Evolutionary conservation across 2,113 vertebrate genomes (phyloP).

Genomic region (Mirounga angustirostris): DNA sequence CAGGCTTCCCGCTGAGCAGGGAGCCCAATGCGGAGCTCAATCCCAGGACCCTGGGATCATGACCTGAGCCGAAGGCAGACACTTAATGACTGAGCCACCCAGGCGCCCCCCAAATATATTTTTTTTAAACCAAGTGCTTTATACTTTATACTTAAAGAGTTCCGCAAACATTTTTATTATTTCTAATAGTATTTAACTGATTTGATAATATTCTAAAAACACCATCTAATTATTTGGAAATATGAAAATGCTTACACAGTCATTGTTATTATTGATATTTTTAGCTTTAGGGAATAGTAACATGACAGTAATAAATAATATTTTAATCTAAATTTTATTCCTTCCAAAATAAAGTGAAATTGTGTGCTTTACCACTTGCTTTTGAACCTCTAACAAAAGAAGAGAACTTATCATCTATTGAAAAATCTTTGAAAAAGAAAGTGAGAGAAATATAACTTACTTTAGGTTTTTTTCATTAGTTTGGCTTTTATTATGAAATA

Average conservation of each 20-base stretch:
- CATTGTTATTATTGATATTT: not conserved
- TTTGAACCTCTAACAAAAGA: not conserved
- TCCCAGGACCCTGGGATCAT: too few species aligned
- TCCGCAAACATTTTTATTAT: not conserved
- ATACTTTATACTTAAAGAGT: not conserved
- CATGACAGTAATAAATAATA: not conserved
- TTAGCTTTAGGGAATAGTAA: not conserved
- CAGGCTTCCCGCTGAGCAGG: too few species aligned
- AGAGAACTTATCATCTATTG: not conserved
- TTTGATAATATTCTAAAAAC: not conserved
- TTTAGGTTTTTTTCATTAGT: not conserved
- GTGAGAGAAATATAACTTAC: not conserved
- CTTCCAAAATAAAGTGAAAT: not conserved
- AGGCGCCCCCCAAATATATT: too few species aligned
- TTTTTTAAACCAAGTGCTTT: not conserved
- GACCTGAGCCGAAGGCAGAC: too few species aligned
- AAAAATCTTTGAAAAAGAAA: not conserved
- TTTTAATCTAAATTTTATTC: not conserved
- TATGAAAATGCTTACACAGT: not conserved
- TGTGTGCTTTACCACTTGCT: not conserved
- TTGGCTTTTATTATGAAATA: conserved; percentile 39
- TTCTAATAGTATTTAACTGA: not conserved
- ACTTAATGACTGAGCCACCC: too few species aligned
- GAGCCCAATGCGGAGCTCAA: fast-evolving
- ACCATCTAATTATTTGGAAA: not conserved